These are phyloP conservation scores for Mesocricetus auratus DNA, from an alignment of 2,113 vertebrate species.

Conservation along the genomic window DNA sequence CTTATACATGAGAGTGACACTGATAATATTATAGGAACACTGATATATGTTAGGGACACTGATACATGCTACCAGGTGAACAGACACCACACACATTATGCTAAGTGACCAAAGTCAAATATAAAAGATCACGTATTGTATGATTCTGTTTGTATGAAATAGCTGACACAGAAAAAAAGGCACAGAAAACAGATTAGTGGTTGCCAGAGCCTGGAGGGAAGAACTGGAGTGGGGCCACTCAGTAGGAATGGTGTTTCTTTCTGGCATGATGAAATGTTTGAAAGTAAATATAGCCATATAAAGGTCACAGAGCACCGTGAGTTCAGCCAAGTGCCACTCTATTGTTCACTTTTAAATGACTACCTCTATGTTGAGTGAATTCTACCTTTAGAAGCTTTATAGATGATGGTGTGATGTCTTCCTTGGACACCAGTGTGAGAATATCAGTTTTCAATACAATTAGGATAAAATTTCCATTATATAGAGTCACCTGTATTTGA, in stretches of 20 bases:
- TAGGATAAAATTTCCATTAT: background rate
- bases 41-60: background rate
- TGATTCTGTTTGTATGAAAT: background rate
- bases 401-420: background rate
- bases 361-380: conserved; percentile 10
- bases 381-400: conserved; percentile 16
- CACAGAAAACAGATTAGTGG: background rate
- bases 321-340: background rate
- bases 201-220: background rate
- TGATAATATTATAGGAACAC: background rate
- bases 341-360: background rate
- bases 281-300: background rate
- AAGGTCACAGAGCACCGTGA: background rate
- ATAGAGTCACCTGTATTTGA: background rate
- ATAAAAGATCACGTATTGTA: background rate
- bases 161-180: no score
- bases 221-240: background rate
- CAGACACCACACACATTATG: background rate
- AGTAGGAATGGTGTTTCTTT: background rate
- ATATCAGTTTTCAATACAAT: background rate
- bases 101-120: background rate
- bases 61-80: background rate
- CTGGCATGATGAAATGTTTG: background rate
- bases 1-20: background rate
- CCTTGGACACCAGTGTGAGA: background rate